Percentiles rank a stretch among this genome's conserved stretches.
Conservation (phyloP, 1,140 invertebrate genomes). For the Ephestia elutella region DNA sequence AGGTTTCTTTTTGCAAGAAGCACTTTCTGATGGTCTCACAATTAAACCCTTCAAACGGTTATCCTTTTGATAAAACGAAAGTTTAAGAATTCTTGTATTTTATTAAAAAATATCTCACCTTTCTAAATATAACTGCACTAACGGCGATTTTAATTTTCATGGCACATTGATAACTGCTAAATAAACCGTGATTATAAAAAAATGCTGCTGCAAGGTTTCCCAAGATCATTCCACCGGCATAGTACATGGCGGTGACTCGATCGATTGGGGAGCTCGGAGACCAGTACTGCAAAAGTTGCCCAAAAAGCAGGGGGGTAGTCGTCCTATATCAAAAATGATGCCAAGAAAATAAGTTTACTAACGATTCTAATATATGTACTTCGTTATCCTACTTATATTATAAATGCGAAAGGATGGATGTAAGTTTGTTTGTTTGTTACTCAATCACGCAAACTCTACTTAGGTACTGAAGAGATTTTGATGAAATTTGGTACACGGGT, state of each 20-base stretch:
- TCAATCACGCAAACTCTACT: too few species aligned
- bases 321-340: conserved; percentile 38
- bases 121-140: conserved; percentile 78
- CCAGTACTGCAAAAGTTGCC: conserved; percentile 75
- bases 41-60: too few species aligned
- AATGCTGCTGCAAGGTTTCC: conserved; percentile 40
- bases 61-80: too few species aligned
- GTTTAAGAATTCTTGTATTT: too few species aligned
- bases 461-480: too few species aligned
- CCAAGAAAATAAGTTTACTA: not conserved
- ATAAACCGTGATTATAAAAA: conserved; percentile 67
- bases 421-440: too few species aligned
- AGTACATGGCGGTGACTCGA: conserved; percentile 43
- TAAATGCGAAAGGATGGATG: too few species aligned
- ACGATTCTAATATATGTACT: too few species aligned
- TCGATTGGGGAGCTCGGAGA: conserved; percentile 37
- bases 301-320: conserved; percentile 70
- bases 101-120: conserved; percentile 74
- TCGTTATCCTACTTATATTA: too few species aligned
- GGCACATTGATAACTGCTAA: conserved; percentile 69
- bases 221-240: conserved; percentile 53
- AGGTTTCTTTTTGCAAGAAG: too few species aligned
- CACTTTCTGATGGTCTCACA: too few species aligned
- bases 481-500: too few species aligned
- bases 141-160: conserved; percentile 77